phyloP scores from a whole-genome alignment of 1,140 invertebrate species.

The Diuraphis noxia region DNA sequence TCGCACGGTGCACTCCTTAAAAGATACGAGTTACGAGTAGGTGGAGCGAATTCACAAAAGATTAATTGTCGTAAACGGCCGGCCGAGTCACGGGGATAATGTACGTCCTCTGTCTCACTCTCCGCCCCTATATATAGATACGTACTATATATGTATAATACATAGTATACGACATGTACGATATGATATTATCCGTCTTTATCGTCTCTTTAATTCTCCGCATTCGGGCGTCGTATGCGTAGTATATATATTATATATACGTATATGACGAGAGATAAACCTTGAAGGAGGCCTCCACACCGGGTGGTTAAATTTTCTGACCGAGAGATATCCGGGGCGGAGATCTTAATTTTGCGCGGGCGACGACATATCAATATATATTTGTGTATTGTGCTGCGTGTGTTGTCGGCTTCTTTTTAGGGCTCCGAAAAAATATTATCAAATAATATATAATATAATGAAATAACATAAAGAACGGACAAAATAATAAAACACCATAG shows the following conservation, averaged over 20 bases:
- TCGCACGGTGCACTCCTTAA: conserved; percentile 12
- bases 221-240: neutral
- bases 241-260: too few species aligned
- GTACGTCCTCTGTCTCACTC: neutral
- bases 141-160: neutral
- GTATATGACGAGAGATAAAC: neutral
- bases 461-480: neutral
- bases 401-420: conserved; percentile 3
- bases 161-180: neutral
- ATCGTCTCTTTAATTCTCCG: neutral
- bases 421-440: conserved; percentile 30
- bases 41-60: conserved; percentile 30
- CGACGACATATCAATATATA: neutral
- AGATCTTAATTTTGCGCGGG: conserved; percentile 28
- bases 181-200: neutral
- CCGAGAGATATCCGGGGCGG: conserved; percentile 36
- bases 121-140: neutral
- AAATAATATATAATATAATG: neutral
- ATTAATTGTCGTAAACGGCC: conserved; percentile 14
- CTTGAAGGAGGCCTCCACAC: neutral
- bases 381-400: neutral
- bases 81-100: neutral
- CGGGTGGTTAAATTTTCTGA: neutral
- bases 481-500: neutral
- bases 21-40: neutral